Evolutionary conservation across 2,797 vertebrate genomes (phyloP).

Genomic region (Leptodactylus fallax): DNA sequence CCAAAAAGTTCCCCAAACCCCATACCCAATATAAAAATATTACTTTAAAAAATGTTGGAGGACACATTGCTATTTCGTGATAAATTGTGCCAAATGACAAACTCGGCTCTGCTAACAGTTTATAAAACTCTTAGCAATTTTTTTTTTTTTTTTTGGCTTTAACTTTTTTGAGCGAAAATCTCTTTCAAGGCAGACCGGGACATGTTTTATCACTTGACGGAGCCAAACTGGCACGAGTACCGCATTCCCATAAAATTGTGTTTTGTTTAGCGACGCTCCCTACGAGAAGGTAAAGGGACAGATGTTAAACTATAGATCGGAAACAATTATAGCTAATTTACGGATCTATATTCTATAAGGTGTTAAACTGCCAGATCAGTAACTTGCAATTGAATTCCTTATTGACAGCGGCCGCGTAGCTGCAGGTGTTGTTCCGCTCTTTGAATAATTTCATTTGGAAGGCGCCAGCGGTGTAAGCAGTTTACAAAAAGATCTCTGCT

Average conservation of each 20-base stretch:
- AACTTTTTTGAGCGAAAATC: background rate
- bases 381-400: constrained; percentile 12
- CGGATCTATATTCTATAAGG: constrained; percentile 36
- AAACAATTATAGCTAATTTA: constrained; percentile 20
- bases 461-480: constrained; percentile 17
- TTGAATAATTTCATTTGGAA: constrained; percentile 50
- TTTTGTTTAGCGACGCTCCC: background rate
- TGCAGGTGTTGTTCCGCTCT: constrained; percentile 15
- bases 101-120: background rate
- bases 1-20: background rate
- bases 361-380: constrained; percentile 39
- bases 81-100: no score
- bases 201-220: background rate
- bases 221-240: background rate
- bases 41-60: no score
- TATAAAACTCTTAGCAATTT: background rate
- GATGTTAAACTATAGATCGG: constrained; percentile 31
- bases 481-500: constrained; percentile 25
- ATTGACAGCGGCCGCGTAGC: background rate
- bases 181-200: background rate
- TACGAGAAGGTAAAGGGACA: background rate
- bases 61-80: no score
- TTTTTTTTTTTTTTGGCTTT: background rate
- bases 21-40: no score
- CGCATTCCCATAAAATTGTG: background rate